Evolutionary conservation across 2,797 vertebrate species (phyloP), one percentile per base, ranked within the genome.

Genomic region (Chaetophractus vellerosus): DNA sequence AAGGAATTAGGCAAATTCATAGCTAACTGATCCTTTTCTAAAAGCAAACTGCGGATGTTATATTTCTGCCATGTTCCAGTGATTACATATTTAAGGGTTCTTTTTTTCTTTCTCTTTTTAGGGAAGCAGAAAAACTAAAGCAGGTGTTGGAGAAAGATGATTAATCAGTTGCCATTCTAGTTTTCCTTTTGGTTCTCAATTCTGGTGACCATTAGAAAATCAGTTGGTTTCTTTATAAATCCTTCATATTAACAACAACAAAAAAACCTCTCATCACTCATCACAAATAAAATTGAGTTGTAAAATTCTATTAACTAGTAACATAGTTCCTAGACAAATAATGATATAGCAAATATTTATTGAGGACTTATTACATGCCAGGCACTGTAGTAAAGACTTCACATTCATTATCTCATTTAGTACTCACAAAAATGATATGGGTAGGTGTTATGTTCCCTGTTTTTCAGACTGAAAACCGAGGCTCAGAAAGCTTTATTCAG

Each of bases 1-100:
- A 88, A 88, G n/a, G 55, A 86, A 87, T 91, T 82, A 36, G n/a
- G 36, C 28, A 68, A 90, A 85, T 94, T 93, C 52, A 64, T 11
- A 80, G 55, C 33, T 38, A 38, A 38, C 38, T 71, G 52, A 82
- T 76, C 33, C 52, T 16, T 71, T 90, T 92, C 82, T 28, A 69
- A 80, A 64, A 59, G 36, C n/a, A 68, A 61, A 79, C 64, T 63
- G 5, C 26, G 7, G 55, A 21, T 90, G 41, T 16, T 68, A 41
- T 88, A 76, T 64, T 71, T 81, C 63, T 72, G 82, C 66, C 50
- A 31, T 91, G 48, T 66, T 94, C 63, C 69, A 66, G 10, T 21
- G 18, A 83, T 88, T 71, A 41, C 5, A 83, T 48, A 33, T 71
- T 93, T n/a, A 83, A 78, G 31, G 0, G 3, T 19, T 88, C 61